Percentiles rank a stretch among this genome's conserved stretches.
These are phyloP conservation scores for Euwallacea similis DNA, from an alignment of 1,140 invertebrate species.

Conservation along the genomic window DNA sequence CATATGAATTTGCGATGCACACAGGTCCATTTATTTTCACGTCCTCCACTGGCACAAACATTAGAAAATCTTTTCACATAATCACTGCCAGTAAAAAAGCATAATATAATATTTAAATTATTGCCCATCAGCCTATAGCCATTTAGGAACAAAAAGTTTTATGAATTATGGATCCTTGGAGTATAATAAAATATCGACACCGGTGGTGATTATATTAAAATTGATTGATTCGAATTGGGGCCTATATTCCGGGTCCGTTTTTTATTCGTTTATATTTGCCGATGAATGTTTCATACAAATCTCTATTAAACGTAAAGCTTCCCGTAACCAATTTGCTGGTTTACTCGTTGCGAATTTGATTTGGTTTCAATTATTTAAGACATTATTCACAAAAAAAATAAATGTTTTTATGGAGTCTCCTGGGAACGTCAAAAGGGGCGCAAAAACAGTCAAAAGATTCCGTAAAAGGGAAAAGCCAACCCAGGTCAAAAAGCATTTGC, in stretches of 20 bases:
- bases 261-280: background rate
- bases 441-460: too few species aligned
- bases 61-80: too few species aligned
- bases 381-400: background rate
- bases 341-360: background rate
- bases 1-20: too few species aligned
- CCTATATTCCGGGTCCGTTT: background rate
- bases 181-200: conserved; percentile 12
- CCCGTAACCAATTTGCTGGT: background rate
- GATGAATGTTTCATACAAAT: conserved; percentile 1
- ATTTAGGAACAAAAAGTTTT: conserved; percentile 6
- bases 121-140: too few species aligned
- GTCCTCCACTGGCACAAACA: too few species aligned
- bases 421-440: background rate
- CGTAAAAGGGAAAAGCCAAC: background rate
- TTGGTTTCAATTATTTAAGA: background rate
- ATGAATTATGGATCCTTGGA: conserved; percentile 19
- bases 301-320: too few species aligned
- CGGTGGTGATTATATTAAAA: conserved; percentile 1
- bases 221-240: conserved; percentile 19
- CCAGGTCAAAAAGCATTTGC: background rate
- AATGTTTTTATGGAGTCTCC: too few species aligned
- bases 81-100: too few species aligned
- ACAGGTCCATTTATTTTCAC: too few species aligned
- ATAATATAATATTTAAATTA: too few species aligned